Evolutionary conservation across 2,888 invertebrate genomes (phyloP), one percentile per base, ranked within the genome.

Genomic region (Brenthis daphne): DNA sequence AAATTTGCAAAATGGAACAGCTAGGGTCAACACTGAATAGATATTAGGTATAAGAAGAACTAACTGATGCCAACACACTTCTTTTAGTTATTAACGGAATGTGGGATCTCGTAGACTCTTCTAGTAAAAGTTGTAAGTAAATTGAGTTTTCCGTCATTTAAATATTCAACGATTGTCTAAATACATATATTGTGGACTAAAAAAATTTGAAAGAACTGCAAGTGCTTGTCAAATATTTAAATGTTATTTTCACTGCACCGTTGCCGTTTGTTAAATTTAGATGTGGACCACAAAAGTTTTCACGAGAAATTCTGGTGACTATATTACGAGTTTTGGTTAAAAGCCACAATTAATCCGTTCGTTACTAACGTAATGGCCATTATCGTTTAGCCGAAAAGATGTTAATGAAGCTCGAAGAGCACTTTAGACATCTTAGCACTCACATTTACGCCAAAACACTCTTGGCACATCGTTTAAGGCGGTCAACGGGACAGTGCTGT

Each of bases 401-500:
- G 64, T 60, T 66, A 66, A 69, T 60, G 68, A 68, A 69, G 68
- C 58, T 60, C 66, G 53, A 69, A 67, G 64, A 66, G 68, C 71
- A 68, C 66, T 69, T 65, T 64, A 66, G 58, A 66, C 64, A 67
- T 66, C 69, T 65, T 65, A 71, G 63, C 65, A 65, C 54, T 64
- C 60, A 67, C 66, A 64, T 72, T 72, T 68, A 69, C 57, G 72
- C 72, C 69, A 65, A 64, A 67, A 69, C 64, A 64, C 63, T 68
- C 66, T 72, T 70, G 70, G 72, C 68, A 74, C 65, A 68, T 54
- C 67, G 65, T 61, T 68, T 64, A 71, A 73, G 72, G 70, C 69
- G 74, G 72, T 70, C 71, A 72, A 69, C 70, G 63, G 69, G 68
- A 63, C 70, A 67, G 58, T 70, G 69, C 63, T 69, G 74, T 75